These are phyloP conservation scores for Pseudomugil gertrudae DNA, from an alignment of 2,797 vertebrate genomes.

Conservation along the genomic window DNA sequence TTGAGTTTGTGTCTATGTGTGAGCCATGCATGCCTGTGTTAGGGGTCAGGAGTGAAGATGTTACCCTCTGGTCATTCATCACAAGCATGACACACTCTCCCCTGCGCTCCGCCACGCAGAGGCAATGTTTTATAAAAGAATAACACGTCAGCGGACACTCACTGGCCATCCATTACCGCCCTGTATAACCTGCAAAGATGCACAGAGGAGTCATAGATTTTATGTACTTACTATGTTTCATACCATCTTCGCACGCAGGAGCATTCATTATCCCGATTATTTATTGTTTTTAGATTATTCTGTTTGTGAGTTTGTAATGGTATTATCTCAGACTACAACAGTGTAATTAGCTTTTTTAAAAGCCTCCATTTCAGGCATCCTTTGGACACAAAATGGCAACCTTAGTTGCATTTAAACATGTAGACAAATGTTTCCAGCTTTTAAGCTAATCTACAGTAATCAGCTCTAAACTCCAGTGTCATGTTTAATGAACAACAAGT, in stretches of 20 bases:
- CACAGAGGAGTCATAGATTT: conserved; percentile 51
- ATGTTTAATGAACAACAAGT: not conserved
- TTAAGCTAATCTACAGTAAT: not conserved
- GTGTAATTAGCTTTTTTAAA: not conserved
- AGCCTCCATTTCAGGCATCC: too few species aligned
- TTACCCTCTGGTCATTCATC: conserved; percentile 85
- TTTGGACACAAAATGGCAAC: not conserved
- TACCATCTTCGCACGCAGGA: conserved; percentile 37
- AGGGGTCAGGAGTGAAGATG: conserved; percentile 86
- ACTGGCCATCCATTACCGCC: conserved; percentile 83
- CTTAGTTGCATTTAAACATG: not conserved
- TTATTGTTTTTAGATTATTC: conserved; percentile 48
- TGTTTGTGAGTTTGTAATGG: conserved; percentile 52
- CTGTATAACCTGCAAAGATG: conserved; percentile 59
- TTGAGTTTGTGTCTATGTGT: conserved; percentile 34
- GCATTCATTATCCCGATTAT: not conserved
- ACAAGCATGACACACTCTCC: conserved; percentile 81
- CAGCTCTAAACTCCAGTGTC: not conserved
- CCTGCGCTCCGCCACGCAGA: conserved; percentile 77
- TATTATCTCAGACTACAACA: not conserved
- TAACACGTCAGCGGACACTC: conserved; percentile 84
- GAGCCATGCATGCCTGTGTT: conserved; percentile 54
- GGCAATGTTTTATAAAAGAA: conserved; percentile 89
- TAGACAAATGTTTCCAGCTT: not conserved
- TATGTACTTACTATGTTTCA: conserved; percentile 17